Conservation (phyloP, 2,113 vertebrate species). For the Pica pica region DNA sequence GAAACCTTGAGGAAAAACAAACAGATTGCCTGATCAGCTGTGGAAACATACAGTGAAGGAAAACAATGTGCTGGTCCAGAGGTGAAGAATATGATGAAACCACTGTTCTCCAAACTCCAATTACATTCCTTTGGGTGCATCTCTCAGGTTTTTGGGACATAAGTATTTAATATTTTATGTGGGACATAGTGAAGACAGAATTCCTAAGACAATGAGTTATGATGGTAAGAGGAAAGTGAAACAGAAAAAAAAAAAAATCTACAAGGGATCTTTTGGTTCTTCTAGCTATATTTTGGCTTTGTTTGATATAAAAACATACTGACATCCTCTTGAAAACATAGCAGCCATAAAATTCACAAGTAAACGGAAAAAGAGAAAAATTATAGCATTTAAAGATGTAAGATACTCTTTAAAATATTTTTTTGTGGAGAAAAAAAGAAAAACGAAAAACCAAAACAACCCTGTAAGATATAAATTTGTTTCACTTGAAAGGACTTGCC, state of each 20-base stretch:
- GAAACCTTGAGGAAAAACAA: not conserved
- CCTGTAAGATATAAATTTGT: not conserved
- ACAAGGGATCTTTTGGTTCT: not conserved
- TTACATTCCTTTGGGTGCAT: not conserved
- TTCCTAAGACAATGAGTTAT: not conserved
- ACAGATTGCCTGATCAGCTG: not conserved
- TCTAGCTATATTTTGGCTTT: not conserved
- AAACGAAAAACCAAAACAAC: not conserved
- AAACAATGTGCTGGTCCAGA: not conserved
- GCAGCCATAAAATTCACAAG: not conserved
- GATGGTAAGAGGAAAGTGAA: not conserved
- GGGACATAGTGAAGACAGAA: not conserved
- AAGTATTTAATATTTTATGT: not conserved
- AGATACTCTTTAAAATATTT: not conserved
- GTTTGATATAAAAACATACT: not conserved
- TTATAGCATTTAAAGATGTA: not conserved
- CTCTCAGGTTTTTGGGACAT: not conserved
- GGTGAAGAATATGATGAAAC: not conserved
- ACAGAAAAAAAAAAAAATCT: not conserved
- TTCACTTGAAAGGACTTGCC: not conserved
- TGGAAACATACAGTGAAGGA: not conserved
- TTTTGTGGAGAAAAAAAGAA: not conserved
- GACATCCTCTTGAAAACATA: not conserved
- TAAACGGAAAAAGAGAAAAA: not conserved
- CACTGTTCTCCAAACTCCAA: not conserved